Evolutionary conservation across 2,888 invertebrate species (phyloP), one percentile per base, ranked within the genome.

Genomic region (Ethmia dodecea): DNA sequence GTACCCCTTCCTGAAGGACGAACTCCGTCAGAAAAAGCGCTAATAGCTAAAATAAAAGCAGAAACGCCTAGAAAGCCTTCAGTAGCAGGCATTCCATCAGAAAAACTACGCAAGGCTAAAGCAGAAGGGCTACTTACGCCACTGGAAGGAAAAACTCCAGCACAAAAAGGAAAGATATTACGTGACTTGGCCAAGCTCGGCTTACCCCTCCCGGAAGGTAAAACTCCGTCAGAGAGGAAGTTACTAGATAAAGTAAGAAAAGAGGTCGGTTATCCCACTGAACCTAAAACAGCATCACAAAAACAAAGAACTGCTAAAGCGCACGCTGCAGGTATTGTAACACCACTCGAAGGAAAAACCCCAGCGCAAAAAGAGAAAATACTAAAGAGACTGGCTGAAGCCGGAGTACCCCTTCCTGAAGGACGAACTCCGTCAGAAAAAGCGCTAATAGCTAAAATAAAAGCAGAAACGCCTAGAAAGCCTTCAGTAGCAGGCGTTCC

Each of bases 191-290:
- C 42, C 1, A 38, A 35, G 11, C 8, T 36, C 9, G 48, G 49
- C 0, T 39, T 55, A 11, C 47, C 50, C 4, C 37, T 62, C 1
- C 56, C 60, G 2, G 58, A 55, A 40, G 56, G 47, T 0, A 47
- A 50, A 39, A 57, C 56, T 3, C 10, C 42, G 1, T 61, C 60
- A 0, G 60, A 65, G 35, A 55, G 51, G 25, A 43, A 52, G 31
- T 9, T 58, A 0, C 40, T 58, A 9, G 35, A 47, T 1, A 50
- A 48, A 41, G 46, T 33, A 12, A 26, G 37, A 22, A 31, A 24
- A 13, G 59, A 60, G 3, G 3, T 57, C 15, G 57, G 56, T 15
- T 33, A 61, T 3, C 62, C 61, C 3, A 52, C 60, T 2, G 51
- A 48, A 43, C 60, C 65, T 1, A 54, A 53, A 40, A 47, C 55